Evolutionary conservation across 2,113 vertebrate species (phyloP).

Genomic region (Megaptera novaeangliae): DNA sequence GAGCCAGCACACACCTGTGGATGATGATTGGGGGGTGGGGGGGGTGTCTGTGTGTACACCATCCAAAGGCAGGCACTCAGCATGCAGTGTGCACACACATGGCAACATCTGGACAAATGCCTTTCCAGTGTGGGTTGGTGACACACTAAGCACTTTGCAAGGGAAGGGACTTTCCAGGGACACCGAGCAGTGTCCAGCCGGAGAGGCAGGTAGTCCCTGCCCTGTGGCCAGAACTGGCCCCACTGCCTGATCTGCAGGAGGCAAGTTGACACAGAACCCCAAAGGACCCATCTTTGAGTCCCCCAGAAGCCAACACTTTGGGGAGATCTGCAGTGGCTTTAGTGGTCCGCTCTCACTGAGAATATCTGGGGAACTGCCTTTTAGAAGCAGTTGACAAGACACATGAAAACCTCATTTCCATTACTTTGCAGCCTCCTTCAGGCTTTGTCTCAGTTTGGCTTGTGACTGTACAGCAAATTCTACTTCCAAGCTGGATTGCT

Average conservation of each 20-base stretch:
- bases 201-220: not conserved
- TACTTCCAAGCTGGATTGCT: not conserved
- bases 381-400: not conserved
- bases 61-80: not conserved
- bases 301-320: not conserved
- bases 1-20: fast-evolving
- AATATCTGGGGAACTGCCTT: not conserved
- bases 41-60: not conserved
- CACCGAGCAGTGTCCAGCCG: not conserved
- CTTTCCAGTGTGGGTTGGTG: not conserved
- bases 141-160: not conserved
- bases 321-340: no score
- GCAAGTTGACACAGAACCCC: not conserved
- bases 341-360: not conserved
- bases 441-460: not conserved
- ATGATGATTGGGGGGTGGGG: fast-evolving
- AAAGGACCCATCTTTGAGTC: not conserved
- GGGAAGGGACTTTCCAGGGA: not conserved
- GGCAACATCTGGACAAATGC: no score
- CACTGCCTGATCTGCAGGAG: not conserved
- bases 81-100: fast-evolving
- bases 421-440: no score
- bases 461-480: not conserved
- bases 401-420: fast-evolving
- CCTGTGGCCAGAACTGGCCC: not conserved